Base-by-base conservation (phyloP, 2,113 vertebrate species). In the Acrocephalus arundinaceus region DNA sequence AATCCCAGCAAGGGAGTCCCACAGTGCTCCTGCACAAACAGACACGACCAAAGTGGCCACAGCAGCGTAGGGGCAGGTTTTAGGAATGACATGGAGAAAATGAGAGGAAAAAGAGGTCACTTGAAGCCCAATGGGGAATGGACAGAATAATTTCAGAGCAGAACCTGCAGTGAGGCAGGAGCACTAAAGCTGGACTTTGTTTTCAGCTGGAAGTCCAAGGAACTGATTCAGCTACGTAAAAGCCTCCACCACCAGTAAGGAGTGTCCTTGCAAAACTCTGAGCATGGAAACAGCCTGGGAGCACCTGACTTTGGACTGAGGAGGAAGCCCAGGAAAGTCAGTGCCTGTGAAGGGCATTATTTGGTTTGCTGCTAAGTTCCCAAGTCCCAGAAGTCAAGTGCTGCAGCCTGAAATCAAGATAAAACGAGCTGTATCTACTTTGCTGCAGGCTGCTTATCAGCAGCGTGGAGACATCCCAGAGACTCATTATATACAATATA, bases 381-480 rank as follows among this genome's bases (percentile, higher is more conserved):
- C 14, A 13, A 43, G 52, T 87, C 91, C 91, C 90, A 70, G 75
- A 81, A 89, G 94, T 43, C 54, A 49, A 75, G 75, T 6, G 14
- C 84, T 71, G n/a, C 85, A 20, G 78, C 11, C 74, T 74, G 92
- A 90, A 94, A 94, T 94, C 94, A 77, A 91, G 94, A 96, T 89
- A 91, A 96, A 95, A 90, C 5, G 20, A 87, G 51, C 65, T 72
- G 43, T 78, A 90, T 85, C 90, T 91, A 73, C 91, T 95, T 97
- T 96, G 97, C 97, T 95, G 72, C 39, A 87, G 96, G 97, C 87
- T 78, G 87, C 92, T 94, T 94, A 95, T 92, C 96, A 87, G 96
- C 89, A 77, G 90, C 10, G 2, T 22, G 62, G 81, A 96, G 85
- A 90, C 81, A 89, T 96, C 84, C 78, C 76, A 90, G 90, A 63